phyloP scores from a whole-genome alignment of 2,113 vertebrate genomes.

The Indicator maculatus region DNA sequence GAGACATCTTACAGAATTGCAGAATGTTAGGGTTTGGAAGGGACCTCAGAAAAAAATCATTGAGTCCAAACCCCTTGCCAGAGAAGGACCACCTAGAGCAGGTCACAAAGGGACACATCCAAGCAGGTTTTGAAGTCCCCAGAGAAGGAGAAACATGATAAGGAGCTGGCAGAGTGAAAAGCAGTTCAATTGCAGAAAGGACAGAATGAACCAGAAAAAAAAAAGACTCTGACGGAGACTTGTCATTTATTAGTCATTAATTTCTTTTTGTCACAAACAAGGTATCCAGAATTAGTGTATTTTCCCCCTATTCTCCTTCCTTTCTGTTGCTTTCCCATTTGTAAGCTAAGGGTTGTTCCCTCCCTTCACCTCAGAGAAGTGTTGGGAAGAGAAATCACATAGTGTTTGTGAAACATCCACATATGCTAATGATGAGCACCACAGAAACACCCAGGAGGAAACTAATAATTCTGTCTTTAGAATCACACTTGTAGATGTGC shows the following conservation, averaged over 20 bases:
- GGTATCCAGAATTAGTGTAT: background rate
- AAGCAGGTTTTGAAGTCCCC: too few relatives aligned
- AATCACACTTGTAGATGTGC: background rate
- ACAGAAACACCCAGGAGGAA: background rate
- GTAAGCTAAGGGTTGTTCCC: background rate
- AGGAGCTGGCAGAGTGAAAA: background rate
- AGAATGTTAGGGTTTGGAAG: too few relatives aligned
- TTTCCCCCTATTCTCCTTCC: background rate
- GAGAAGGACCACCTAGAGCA: too few relatives aligned
- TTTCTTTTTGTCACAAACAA: background rate
- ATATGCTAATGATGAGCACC: background rate
- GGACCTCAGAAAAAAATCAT: too few relatives aligned
- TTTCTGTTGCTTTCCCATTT: background rate
- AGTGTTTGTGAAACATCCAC: background rate
- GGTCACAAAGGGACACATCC: too few relatives aligned
- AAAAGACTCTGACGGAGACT: background rate
- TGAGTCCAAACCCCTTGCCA: too few relatives aligned
- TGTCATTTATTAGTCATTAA: background rate
- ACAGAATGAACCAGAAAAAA: background rate
- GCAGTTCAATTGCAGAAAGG: background rate
- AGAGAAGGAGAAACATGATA: background rate
- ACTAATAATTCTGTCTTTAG: conserved; percentile 37
- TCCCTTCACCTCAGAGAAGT: background rate
- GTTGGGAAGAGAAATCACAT: background rate
- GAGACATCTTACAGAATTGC: too few relatives aligned